Conservation (phyloP, 2,888 invertebrate genomes). For the Scaptomyza cyrtandrae region DNA sequence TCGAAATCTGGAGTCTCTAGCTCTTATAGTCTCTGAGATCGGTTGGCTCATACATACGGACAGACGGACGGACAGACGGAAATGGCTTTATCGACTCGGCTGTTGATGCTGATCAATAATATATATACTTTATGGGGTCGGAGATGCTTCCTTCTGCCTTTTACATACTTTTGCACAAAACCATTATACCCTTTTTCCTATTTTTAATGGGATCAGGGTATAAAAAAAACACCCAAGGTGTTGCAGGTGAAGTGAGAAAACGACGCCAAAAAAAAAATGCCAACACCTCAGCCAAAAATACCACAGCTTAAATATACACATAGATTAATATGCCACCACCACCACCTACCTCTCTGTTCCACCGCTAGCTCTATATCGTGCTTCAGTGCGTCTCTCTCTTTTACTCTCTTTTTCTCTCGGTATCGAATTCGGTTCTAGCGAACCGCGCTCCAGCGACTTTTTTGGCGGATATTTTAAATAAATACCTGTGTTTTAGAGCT, state of each 20-base stretch:
- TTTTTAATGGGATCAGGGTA: too few relatives aligned
- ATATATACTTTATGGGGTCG: too few relatives aligned
- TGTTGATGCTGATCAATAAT: too few relatives aligned
- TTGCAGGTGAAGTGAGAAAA: constrained; percentile 78
- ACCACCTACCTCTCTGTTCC: constrained; percentile 2
- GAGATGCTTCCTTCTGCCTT: too few relatives aligned
- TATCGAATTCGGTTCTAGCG: constrained; percentile 51
- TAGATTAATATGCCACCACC: constrained; percentile 1
- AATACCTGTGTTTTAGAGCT: constrained; percentile 59
- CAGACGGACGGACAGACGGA: too few relatives aligned
- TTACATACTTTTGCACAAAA: too few relatives aligned
- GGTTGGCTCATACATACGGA: too few relatives aligned
- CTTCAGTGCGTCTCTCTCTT: constrained; percentile 69
- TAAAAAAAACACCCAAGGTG: constrained; percentile 53
- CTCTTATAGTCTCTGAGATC: too few relatives aligned
- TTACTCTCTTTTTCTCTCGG: constrained; percentile 23
- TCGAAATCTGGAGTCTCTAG: too few relatives aligned
- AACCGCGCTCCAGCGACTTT: constrained; percentile 31
- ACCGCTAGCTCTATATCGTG: constrained; percentile 54
- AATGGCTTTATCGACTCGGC: too few relatives aligned
- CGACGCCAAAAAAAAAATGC: constrained; percentile 42
- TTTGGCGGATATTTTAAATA: constrained; percentile 59
- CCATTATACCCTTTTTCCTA: too few relatives aligned
- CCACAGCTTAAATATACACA: constrained; percentile 12
- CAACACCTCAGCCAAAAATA: constrained; percentile 57